Evolutionary conservation across 2,888 invertebrate species (phyloP), one percentile per base, ranked within the genome.

Genomic region (Polydrusus cervinus): DNA sequence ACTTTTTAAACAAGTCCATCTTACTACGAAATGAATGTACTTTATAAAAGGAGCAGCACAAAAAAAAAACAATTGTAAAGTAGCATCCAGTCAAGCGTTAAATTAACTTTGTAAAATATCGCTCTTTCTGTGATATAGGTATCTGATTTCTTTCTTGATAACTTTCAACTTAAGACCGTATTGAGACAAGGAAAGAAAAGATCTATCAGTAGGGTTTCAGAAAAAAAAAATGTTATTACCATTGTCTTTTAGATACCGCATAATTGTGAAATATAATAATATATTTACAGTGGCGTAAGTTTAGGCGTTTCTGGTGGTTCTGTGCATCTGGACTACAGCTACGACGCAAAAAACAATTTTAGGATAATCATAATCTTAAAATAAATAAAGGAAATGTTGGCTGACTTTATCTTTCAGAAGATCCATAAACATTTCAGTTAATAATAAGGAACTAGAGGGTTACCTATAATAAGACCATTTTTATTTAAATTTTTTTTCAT

Each of bases 21-120:
- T 67, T 68, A 43, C 70, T 66, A 65, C 43, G 65, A 71, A 71
- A 71, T 67, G 71, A 70, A 71, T 61, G 68, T 66, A 68, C 62
- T 62, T 71, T 67, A 75, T 71, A 71, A 75, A 75, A 68, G 71
- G 71, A 75, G 71, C 61, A 80, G 79, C 78, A 70, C 77, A 79
- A 80, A 77, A 79, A 80, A 77, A 81, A 81, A 81, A 81, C 81
- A 82, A 81, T 79, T 78, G 80, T 81, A 80, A 81, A 80, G 79
- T 78, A 78, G 81, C 79, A 81, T 83, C 82, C 84, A 84, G 81
- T 84, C 81, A 83, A 83, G 83, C 84, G 84, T 84, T 83, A 84
- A 85, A 85, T 85, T 85, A 85, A 84, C 84, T 84, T 80, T 75
- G 83, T 83, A 83, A 84, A 83, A 83, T 84, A 84, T 83, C 81